Evolutionary conservation across 2,113 vertebrate species (phyloP), one percentile per base, ranked within the genome.

Genomic region (Regulus satrapa): DNA sequence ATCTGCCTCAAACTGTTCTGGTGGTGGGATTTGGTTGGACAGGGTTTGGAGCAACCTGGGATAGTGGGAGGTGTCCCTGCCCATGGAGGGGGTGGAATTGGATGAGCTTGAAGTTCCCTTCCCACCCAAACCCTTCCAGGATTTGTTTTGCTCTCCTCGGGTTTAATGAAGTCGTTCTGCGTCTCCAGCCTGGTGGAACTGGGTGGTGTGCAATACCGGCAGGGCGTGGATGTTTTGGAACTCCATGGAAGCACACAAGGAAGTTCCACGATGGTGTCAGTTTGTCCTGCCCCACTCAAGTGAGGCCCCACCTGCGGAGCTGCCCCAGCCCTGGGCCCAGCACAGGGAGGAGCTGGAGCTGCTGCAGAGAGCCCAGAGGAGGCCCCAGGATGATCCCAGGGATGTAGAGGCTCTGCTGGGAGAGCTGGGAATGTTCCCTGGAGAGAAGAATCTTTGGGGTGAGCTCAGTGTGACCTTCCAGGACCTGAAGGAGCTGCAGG

Each of bases 121-220:
- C 48, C 38, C 24, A 34, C 48, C 59, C 75, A 52, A 62, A n/a
- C 13, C 36, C 3, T 23, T 18, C 61, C 58, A 16, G 5, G 45
- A 62, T 41, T 76, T n/a, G 7, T 32, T 51, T 41, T 12, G 36
- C 25, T n/a, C 56, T 10, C 12, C 4, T 28, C 18, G 7, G 56
- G 28, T 26, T 76, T 26, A 16, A 2, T 0, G 1, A 12, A 2
- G 21, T 11, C 21, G 1, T 48, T 32, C 43, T 1, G 1, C 9
- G 14, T 15, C n/a, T 29, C 66, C n/a, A 7, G 52, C 11, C 28
- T 2, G 45, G 45, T 16, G 45, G 8, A 14, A 31, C 5, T 23
- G 71, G 41, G 54, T 3, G 9, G 8, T 32, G 20, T n/a, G 55
- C 43, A 11, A 40, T 20, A 3, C 7, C 28, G 14, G 3, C 28